A percentile compares a stretch with the other conserved stretches of the same genome.
Conservation (phyloP, 2,113 vertebrate genomes). For the Muntiacus muntjak region DNA sequence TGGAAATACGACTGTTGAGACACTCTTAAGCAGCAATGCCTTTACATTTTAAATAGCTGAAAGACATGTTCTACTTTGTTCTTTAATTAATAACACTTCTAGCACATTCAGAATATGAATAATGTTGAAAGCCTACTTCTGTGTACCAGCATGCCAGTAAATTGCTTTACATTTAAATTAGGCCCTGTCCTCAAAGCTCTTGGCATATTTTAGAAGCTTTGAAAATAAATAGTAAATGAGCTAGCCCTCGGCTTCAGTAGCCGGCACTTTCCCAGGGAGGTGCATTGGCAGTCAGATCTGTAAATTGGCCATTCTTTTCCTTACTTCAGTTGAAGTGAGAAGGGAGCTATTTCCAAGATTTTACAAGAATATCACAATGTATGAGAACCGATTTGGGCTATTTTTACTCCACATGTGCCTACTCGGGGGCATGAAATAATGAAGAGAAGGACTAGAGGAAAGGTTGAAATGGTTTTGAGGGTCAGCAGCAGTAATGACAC, state of each 20-base stretch:
- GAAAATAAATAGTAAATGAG: background rate
- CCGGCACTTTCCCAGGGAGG: background rate
- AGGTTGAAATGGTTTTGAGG: background rate
- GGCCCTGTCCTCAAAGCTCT: background rate
- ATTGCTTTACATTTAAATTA: background rate
- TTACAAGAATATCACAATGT: background rate
- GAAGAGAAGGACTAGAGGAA: background rate
- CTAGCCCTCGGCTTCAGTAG: background rate
- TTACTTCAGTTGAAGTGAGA: background rate
- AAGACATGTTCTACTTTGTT: background rate
- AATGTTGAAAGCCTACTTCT: background rate
- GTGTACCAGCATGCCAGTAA: background rate
- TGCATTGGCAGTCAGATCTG: background rate
- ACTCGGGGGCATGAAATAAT: background rate
- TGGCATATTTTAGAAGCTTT: background rate
- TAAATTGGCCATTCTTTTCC: background rate
- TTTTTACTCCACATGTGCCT: background rate
- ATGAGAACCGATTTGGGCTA: background rate
- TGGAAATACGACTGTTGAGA: background rate
- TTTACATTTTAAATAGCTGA: background rate
- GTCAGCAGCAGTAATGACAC: background rate
- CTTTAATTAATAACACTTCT: background rate
- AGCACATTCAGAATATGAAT: background rate
- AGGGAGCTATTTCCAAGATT: background rate
- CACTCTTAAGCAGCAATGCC: background rate